phyloP scores from a whole-genome alignment of 2,113 vertebrate species.

The Syrrhaptes paradoxus region DNA sequence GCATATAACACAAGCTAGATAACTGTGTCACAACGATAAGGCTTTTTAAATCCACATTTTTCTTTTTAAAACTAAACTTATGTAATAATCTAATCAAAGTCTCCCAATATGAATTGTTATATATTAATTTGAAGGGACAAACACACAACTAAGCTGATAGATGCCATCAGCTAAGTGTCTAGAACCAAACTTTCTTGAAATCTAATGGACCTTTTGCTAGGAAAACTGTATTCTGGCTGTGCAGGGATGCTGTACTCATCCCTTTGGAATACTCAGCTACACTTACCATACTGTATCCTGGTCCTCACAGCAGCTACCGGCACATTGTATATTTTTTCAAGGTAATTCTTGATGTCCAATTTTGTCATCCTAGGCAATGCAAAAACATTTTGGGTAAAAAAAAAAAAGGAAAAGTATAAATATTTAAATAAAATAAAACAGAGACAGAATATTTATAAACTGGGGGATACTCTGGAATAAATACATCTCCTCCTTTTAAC shows the following conservation, averaged over 20 bases:
- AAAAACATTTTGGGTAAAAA: background rate
- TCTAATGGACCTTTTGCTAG: background rate
- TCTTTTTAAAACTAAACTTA: background rate
- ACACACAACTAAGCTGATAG: background rate
- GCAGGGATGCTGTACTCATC: background rate
- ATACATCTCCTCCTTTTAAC: background rate
- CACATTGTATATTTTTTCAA: constrained; percentile 89
- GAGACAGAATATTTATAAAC: background rate
- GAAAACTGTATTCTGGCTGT: background rate
- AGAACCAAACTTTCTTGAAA: background rate
- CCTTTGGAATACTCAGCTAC: background rate
- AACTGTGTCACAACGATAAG: background rate
- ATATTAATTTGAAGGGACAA: background rate
- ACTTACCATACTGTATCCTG: constrained; percentile 91
- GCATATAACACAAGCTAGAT: background rate
- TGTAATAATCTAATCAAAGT: background rate
- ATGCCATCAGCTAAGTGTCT: background rate
- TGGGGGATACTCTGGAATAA: background rate
- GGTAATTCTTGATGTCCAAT: constrained; percentile 89
- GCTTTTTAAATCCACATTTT: background rate
- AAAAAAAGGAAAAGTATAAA: background rate
- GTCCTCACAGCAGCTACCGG: constrained; percentile 89
- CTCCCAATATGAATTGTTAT: background rate
- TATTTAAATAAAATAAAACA: background rate
- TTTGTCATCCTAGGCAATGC: constrained; percentile 90